These are phyloP conservation scores for Suncus etruscus DNA, from an alignment of 2,113 vertebrate genomes.

Conservation along the genomic window DNA sequence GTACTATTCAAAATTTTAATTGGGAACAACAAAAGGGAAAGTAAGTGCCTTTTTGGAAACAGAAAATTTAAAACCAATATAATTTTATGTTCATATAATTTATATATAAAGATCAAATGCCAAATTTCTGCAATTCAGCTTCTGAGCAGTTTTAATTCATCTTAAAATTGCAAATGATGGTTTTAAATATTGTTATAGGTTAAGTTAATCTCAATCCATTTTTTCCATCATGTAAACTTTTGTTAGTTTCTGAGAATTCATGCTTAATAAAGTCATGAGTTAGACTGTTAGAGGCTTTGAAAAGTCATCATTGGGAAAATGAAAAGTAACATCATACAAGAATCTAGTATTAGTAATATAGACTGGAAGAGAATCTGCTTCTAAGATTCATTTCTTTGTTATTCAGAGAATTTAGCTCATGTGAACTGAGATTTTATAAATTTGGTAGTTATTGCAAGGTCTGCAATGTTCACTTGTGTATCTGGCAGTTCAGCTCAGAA, in stretches of 20 bases:
- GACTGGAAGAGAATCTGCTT: not conserved
- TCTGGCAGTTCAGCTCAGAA: not conserved
- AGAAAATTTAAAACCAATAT: not conserved
- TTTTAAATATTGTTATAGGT: not conserved
- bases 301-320: not conserved
- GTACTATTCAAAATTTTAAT: not conserved
- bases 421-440: not conserved
- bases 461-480: not conserved
- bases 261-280: not conserved
- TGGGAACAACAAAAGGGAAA: not conserved
- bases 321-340: not conserved
- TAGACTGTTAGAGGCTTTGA: not conserved
- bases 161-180: not conserved
- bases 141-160: not conserved
- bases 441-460: no score
- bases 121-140: not conserved
- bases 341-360: not conserved
- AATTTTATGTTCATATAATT: not conserved
- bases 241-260: conserved; percentile 14
- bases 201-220: not conserved
- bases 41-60: not conserved
- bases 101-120: not conserved
- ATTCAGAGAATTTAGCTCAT: not conserved
- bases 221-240: no score
- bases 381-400: not conserved